Conservation (phyloP, 2,113 vertebrate species). For the Coturnix japonica region DNA sequence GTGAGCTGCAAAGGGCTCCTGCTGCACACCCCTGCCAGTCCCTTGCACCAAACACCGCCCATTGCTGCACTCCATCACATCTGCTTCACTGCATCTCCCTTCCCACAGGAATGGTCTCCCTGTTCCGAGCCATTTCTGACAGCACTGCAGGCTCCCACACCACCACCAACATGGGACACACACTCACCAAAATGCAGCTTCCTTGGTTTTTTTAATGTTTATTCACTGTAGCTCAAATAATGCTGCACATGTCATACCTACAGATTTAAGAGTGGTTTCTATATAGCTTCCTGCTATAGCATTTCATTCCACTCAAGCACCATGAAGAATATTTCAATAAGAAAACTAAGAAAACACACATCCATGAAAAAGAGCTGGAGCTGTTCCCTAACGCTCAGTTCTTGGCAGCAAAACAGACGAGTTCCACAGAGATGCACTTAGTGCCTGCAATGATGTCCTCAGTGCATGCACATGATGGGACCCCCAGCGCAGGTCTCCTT, state of each 20-base stretch:
- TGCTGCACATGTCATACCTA: background rate
- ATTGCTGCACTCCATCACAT: fast-evolving
- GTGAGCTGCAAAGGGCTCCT: no score
- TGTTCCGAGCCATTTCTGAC: background rate
- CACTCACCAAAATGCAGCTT: background rate
- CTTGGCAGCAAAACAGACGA: background rate
- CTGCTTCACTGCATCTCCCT: fast-evolving
- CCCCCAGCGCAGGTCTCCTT: no score
- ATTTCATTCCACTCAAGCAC: background rate
- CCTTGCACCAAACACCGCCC: background rate
- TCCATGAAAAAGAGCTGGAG: background rate
- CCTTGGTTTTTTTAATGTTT: no score
- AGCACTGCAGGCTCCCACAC: background rate
- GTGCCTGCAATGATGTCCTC: no score
- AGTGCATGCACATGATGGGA: fast-evolving
- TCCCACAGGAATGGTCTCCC: background rate
- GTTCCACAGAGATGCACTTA: background rate
- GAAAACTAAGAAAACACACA: background rate
- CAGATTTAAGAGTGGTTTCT: background rate
- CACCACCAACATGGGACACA: fast-evolving
- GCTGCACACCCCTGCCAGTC: background rate
- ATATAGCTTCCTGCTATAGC: background rate
- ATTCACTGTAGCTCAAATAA: background rate
- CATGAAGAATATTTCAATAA: background rate
- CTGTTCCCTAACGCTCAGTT: background rate